A percentile compares a stretch with the other conserved stretches of the same genome.
These are phyloP conservation scores for Ursus arctos DNA, from an alignment of 2,113 vertebrate genomes.

Conservation along the genomic window DNA sequence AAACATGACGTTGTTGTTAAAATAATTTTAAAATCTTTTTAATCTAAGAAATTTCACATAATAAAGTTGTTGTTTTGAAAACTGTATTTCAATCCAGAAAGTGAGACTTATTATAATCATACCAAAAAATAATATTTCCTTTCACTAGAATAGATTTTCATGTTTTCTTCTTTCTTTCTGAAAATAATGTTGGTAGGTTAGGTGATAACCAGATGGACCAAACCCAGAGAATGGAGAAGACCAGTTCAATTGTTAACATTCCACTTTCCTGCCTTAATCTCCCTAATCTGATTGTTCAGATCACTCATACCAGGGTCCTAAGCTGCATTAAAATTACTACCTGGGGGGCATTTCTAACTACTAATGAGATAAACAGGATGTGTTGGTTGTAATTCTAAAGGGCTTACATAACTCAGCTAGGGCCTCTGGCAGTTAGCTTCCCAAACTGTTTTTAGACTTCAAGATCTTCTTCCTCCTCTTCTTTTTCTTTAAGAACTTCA, in stretches of 20 bases:
- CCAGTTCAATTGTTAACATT: neutral
- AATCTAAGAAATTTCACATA: neutral
- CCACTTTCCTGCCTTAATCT: neutral
- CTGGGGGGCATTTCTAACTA: neutral
- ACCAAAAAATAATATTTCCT: neutral
- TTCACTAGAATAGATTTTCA: neutral
- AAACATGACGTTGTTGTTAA: neutral
- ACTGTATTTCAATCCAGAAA: neutral
- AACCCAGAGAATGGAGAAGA: neutral
- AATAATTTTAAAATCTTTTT: neutral
- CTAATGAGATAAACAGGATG: neutral
- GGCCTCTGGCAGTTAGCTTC: neutral
- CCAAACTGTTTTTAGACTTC: neutral
- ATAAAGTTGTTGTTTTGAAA: neutral
- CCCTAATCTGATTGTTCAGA: neutral
- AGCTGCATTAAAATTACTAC: neutral
- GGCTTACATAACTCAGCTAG: neutral
- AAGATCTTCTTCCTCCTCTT: neutral
- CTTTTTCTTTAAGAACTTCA: neutral
- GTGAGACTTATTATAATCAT: neutral
- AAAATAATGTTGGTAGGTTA: neutral
- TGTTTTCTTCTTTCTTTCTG: neutral
- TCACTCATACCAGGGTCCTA: neutral
- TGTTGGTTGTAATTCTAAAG: slow-evolving; percentile 21
- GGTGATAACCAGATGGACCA: neutral